A percentile compares a stretch with the other conserved stretches of the same genome.
phyloP scores from a whole-genome alignment of 2,888 invertebrate species.

The Pimpla rufipes region DNA sequence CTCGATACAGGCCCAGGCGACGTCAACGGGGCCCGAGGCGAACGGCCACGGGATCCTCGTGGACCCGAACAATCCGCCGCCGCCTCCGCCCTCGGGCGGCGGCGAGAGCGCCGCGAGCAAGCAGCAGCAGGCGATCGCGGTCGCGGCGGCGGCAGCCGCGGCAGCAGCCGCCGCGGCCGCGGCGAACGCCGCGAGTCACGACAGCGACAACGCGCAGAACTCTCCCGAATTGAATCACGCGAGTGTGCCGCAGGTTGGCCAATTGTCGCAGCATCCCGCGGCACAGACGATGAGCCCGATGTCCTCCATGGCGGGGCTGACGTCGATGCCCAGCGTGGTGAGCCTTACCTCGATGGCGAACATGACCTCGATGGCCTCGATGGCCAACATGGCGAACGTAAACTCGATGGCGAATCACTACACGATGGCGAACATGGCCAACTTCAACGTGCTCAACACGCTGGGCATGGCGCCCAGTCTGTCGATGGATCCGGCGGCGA shows the following conservation, averaged over 20 bases:
- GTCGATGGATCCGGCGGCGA: conserved; percentile 87
- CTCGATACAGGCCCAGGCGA: conserved; percentile 75
- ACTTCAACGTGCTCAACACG: conserved; percentile 78
- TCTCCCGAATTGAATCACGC: conserved; percentile 85
- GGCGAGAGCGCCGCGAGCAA: conserved; percentile 64
- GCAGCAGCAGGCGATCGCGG: conserved; percentile 54
- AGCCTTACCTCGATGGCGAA: conserved; percentile 73
- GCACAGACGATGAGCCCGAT: conserved; percentile 79
- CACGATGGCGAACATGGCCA: conserved; percentile 80
- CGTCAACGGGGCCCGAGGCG: conserved; percentile 62
- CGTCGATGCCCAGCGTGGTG: conserved; percentile 75
- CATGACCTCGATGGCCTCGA: conserved; percentile 71
- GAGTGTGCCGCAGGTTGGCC: conserved; percentile 75
- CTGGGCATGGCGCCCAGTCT: conserved; percentile 73
- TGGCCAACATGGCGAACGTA: conserved; percentile 74
- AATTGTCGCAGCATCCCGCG: conserved; percentile 64
- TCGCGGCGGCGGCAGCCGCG: conserved; percentile 61
- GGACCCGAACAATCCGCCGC: conserved; percentile 84
- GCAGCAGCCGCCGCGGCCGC: conserved; percentile 70
- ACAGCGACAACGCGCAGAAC: conserved; percentile 81
- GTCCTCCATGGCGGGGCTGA: conserved; percentile 80
- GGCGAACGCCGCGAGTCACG: conserved; percentile 80
- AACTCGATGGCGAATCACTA: conserved; percentile 76
- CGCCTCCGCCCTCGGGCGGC: conserved; percentile 79
- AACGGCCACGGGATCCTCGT: conserved; percentile 82